Conservation (phyloP, 2,113 vertebrate species). For the Hemichromis elongatus region DNA sequence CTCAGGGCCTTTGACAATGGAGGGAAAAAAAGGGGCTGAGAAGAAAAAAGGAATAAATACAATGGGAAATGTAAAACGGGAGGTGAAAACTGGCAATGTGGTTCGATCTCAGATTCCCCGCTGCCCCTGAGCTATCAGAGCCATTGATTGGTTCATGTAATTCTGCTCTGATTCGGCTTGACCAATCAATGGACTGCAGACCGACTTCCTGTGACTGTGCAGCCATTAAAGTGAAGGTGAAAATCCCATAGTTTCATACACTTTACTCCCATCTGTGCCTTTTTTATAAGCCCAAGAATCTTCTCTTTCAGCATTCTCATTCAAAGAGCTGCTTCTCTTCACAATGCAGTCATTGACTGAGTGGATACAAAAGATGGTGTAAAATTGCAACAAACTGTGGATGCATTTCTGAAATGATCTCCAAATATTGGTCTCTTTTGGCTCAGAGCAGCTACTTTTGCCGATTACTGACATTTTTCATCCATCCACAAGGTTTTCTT, state of each 20-base stretch:
- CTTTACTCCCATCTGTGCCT: not conserved
- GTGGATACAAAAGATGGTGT: not conserved
- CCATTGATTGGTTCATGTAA: conserved; percentile 70
- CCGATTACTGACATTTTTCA: not conserved
- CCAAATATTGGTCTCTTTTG: not conserved
- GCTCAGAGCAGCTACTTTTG: not conserved
- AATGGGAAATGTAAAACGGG: conserved; percentile 9
- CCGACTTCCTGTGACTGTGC: conserved; percentile 53
- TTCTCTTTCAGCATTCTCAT: not conserved
- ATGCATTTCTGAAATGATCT: not conserved
- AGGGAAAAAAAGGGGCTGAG: not conserved
- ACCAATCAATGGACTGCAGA: conserved; percentile 66
- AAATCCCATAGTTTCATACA: conserved; percentile 18
- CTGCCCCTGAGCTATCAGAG: conserved; percentile 58
- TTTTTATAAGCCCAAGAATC: not conserved
- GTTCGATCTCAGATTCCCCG: conserved; percentile 53
- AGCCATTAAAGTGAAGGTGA: conserved; percentile 45
- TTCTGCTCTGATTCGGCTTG: conserved; percentile 64
- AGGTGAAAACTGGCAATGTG: conserved; percentile 21
- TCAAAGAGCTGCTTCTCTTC: not conserved
- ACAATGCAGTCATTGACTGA: not conserved
- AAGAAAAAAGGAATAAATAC: not conserved
- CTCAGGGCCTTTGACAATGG: not conserved
- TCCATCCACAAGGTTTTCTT: fast-evolving
- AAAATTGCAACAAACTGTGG: not conserved